phyloP scores from a whole-genome alignment of 2,113 vertebrate genomes.

The Sapayoa aenigma region DNA sequence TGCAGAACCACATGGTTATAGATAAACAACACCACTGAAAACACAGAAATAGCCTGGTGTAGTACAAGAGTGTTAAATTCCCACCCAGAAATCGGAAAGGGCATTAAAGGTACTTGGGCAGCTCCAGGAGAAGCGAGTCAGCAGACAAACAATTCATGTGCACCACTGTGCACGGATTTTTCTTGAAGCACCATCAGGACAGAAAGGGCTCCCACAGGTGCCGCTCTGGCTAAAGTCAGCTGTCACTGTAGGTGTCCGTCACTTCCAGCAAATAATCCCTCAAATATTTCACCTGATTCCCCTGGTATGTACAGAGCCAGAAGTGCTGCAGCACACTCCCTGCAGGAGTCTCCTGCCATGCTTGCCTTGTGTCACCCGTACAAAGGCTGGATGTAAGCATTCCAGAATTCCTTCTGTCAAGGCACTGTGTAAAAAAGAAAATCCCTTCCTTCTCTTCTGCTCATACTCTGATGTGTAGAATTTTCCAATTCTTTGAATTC shows the following conservation, averaged over 20 bases:
- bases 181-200: not conserved
- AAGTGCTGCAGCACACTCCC: not conserved
- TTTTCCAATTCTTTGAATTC: not conserved
- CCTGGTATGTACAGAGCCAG: not conserved
- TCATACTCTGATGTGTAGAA: not conserved
- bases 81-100: constrained; percentile 5
- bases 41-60: not conserved
- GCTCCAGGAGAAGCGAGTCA: not conserved
- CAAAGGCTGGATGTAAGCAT: not conserved
- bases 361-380: not conserved
- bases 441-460: not conserved
- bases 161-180: rapidly evolving
- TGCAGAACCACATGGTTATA: not conserved
- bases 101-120: not conserved
- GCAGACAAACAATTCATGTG: not conserved
- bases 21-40: not conserved
- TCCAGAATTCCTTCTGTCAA: not conserved
- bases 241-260: not conserved
- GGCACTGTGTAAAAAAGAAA: not conserved
- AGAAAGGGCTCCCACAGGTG: not conserved
- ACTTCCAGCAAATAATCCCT: not conserved
- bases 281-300: not conserved
- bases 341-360: not conserved
- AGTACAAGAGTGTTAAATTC: not conserved
- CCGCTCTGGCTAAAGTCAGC: not conserved